Evolutionary conservation across 2,888 invertebrate genomes (phyloP), one percentile per base, ranked within the genome.

Genomic region (Tromatobia lineatoria): DNA sequence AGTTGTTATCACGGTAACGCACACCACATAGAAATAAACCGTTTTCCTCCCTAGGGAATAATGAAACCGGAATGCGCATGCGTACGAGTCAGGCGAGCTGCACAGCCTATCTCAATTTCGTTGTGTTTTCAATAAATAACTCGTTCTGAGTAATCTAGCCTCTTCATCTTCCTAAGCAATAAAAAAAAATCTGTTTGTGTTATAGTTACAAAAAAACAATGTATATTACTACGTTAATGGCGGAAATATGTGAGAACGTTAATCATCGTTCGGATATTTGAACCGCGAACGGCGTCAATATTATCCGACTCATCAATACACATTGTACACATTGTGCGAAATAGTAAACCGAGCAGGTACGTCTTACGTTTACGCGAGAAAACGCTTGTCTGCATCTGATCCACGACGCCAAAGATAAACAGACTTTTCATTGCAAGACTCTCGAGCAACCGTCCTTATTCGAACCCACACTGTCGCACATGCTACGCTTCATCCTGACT

Each of bases 231-330:
- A 10, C 23, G 20, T 54, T 10, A 54, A 54, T 23, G 54, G 23
- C 6, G 23, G 6, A 59, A 64, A 64, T 64, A 64, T 15, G 20
- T 38, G 11, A 8, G 18, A n/a, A 38, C 18, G n/a, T 38, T 8
- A 34, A 38, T 64, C 61, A 64, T 38, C 61, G 29, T 29, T 34
- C 34, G 38, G 61, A 38, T 38, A 0, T 23, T 66, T 64, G 64
- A 45, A 45, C 54, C 52, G 42, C 23, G 25, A 13, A 29, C 25
- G 29, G 38, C 70, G 38, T 70, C 59, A 70, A 70, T 70, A 70
- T 78, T 70, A 71, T 71, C 70, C 23, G 69, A 34, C 25, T 0
- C 54, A 20, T 20, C 4, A 38, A 54, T 70, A 11, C 52, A 34
- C 34, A 20, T 69, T 15, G 50, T 13, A 18, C 20, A 20, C 38